Conservation (phyloP, 1,140 invertebrate genomes). For the Tetragnatha versicolor region DNA sequence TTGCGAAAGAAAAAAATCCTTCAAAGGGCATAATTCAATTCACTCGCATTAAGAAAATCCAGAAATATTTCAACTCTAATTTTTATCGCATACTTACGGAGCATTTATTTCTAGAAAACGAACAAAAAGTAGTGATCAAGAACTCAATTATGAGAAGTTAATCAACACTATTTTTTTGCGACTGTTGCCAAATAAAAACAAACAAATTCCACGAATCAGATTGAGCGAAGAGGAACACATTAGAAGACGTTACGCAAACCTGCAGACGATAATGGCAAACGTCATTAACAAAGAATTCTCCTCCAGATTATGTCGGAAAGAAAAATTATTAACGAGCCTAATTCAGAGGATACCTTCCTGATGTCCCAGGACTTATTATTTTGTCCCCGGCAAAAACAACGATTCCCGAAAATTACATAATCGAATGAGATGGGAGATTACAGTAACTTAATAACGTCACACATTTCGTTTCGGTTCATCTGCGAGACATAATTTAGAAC, state of each 20-base stretch:
- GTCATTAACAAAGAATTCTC: background rate
- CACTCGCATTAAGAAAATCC: too few relatives aligned
- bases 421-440: background rate
- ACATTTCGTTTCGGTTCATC: background rate
- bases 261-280: background rate
- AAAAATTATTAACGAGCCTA: background rate
- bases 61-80: too few relatives aligned
- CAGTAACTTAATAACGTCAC: background rate
- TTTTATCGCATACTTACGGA: too few relatives aligned
- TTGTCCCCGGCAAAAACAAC: too few relatives aligned
- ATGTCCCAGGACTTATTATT: too few relatives aligned
- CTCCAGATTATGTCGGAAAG: background rate
- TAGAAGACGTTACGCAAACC: background rate
- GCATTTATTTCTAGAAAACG: too few relatives aligned
- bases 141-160: too few relatives aligned
- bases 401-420: background rate
- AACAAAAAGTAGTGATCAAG: too few relatives aligned
- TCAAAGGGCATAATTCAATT: too few relatives aligned
- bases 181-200: background rate
- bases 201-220: background rate
- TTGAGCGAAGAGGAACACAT: too few relatives aligned
- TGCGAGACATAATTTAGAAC: background rate
- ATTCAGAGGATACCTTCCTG: background rate
- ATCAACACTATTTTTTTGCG: background rate
- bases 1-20: too few relatives aligned